Evolutionary conservation across 1,140 invertebrate species (phyloP).

Genomic region (Trachymyrmex cornetzi): DNA sequence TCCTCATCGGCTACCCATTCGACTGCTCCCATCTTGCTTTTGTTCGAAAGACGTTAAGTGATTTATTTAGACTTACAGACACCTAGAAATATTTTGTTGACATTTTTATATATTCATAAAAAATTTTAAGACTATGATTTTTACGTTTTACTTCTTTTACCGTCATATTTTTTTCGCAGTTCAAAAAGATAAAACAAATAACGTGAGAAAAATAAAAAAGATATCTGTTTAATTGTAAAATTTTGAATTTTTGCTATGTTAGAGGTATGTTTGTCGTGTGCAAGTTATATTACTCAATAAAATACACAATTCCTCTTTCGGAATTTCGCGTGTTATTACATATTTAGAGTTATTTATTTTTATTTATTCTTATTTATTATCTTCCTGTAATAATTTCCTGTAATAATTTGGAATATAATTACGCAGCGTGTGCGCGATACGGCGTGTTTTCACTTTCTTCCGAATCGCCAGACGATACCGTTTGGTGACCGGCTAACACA

Average conservation of each 20-base stretch:
- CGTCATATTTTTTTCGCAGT: not conserved
- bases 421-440: not conserved
- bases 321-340: not conserved
- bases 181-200: not conserved
- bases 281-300: not conserved
- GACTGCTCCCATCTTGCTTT: conserved; percentile 77
- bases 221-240: not conserved
- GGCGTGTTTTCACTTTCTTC: conserved; percentile 32
- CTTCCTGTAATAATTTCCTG: not conserved
- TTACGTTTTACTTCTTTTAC: not conserved
- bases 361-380: not conserved
- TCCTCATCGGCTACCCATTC: conserved; percentile 88
- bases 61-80: conserved; percentile 9
- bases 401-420: conserved; percentile 9
- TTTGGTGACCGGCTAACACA: conserved; percentile 53
- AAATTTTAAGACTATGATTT: not conserved
- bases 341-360: not conserved
- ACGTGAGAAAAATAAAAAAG: not conserved
- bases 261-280: not conserved
- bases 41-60: not conserved
- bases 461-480: not conserved
- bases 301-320: not conserved
- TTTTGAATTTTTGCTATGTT: not conserved
- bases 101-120: not conserved
- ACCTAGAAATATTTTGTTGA: not conserved